phyloP scores from a whole-genome alignment of 2,888 invertebrate species.

The Fragum sueziense region DNA sequence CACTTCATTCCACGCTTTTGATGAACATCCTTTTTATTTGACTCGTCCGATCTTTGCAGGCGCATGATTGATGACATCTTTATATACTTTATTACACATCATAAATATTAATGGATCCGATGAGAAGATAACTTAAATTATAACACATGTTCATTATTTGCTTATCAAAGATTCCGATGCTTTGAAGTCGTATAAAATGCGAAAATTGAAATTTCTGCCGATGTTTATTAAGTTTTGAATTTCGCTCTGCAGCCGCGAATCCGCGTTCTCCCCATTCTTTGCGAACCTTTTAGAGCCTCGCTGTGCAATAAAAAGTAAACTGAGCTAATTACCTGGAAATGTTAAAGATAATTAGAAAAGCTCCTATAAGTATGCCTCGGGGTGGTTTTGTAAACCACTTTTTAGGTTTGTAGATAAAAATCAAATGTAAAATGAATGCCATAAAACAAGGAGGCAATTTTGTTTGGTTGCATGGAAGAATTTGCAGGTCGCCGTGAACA shows the following conservation, averaged over 20 bases:
- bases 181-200: conserved; percentile 27
- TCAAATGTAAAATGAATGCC: no score
- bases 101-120: conserved; percentile 46
- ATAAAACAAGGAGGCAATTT: no score
- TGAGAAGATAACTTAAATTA: conserved; percentile 26
- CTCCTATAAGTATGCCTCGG: conserved; percentile 2
- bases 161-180: conserved; percentile 21
- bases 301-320: conserved; percentile 10
- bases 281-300: neutral
- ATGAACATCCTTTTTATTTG: no score
- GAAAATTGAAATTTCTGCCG: conserved; percentile 22
- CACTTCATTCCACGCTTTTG: no score
- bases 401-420: no score
- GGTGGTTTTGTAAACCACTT: neutral
- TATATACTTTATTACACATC: conserved; percentile 32
- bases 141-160: conserved; percentile 28
- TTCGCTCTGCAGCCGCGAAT: conserved; percentile 11
- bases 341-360: neutral
- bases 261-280: neutral
- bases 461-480: no score
- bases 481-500: no score
- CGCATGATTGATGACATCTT: conserved; percentile 37
- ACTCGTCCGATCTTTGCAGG: no score
- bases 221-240: conserved; percentile 23
- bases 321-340: conserved; percentile 4